Percentiles rank a stretch among this genome's conserved stretches.
Evolutionary conservation across 2,797 vertebrate species (phyloP).

Genomic region (Sebastes alutus): DNA sequence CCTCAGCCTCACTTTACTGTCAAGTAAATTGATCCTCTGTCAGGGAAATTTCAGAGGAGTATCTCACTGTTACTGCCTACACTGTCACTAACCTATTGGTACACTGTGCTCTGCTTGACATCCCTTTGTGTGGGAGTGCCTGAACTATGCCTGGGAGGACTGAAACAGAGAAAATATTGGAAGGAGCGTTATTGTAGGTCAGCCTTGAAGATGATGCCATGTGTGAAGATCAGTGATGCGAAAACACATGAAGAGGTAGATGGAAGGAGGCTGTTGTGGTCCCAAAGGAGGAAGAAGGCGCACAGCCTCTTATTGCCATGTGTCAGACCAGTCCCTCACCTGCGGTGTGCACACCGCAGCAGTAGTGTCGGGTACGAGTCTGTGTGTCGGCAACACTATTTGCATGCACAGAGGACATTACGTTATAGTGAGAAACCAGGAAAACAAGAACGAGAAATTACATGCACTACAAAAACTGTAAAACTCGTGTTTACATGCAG

Average conservation of each 20-base stretch:
- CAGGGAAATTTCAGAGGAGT: conserved; percentile 1
- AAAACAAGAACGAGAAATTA: neutral
- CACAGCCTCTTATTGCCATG: conserved; percentile 32
- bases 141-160: conserved; percentile 8
- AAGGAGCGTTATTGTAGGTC: conserved; percentile 36
- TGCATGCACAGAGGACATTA: neutral
- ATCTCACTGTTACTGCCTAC: neutral
- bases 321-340: conserved; percentile 48
- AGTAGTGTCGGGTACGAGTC: neutral
- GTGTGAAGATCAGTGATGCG: conserved; percentile 52
- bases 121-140: conserved; percentile 9
- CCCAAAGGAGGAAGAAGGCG: conserved; percentile 21
- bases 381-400: neutral
- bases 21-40: conserved; percentile 23
- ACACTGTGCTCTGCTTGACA: conserved; percentile 6
- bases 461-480: neutral
- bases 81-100: conserved; percentile 9
- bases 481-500: neutral
- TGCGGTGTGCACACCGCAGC: conserved; percentile 12
- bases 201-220: conserved; percentile 48
- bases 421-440: neutral
- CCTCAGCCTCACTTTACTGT: neutral
- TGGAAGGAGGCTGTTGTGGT: conserved; percentile 22
- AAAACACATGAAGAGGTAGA: conserved; percentile 36
- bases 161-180: conserved; percentile 28